Conservation (phyloP, 2,797 vertebrate species). For the Siniperca undulata region DNA sequence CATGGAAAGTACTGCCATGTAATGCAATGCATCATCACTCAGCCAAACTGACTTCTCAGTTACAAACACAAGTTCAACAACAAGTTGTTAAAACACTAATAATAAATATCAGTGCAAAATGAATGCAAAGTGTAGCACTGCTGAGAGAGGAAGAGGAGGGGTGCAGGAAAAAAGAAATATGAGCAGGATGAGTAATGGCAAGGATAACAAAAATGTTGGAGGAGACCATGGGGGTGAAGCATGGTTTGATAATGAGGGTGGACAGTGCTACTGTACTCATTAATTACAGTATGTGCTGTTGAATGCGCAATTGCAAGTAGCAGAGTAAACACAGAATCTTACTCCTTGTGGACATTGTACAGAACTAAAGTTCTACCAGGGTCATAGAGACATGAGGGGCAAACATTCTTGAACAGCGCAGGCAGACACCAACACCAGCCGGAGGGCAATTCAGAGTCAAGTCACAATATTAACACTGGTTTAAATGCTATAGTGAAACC, state of each 20-base stretch:
- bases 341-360: background rate
- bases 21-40: conserved; percentile 3
- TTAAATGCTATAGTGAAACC: conserved; percentile 16
- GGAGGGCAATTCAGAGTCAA: conserved; percentile 12
- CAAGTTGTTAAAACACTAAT: background rate
- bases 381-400: conserved; percentile 8
- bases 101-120: conserved; percentile 5
- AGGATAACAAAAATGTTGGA: background rate
- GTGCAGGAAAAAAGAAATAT: background rate
- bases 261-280: background rate
- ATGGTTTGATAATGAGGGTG: background rate
- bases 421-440: background rate
- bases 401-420: conserved; percentile 2
- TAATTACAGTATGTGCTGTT: background rate
- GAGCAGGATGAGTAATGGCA: background rate
- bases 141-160: background rate
- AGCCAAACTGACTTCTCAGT: background rate
- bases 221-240: background rate
- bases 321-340: background rate
- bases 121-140: background rate
- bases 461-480: conserved; percentile 14
- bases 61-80: background rate
- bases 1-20: background rate
- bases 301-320: background rate
- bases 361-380: background rate